These are phyloP conservation scores for Passer domesticus DNA, from an alignment of 2,113 vertebrate genomes.

Conservation along the genomic window DNA sequence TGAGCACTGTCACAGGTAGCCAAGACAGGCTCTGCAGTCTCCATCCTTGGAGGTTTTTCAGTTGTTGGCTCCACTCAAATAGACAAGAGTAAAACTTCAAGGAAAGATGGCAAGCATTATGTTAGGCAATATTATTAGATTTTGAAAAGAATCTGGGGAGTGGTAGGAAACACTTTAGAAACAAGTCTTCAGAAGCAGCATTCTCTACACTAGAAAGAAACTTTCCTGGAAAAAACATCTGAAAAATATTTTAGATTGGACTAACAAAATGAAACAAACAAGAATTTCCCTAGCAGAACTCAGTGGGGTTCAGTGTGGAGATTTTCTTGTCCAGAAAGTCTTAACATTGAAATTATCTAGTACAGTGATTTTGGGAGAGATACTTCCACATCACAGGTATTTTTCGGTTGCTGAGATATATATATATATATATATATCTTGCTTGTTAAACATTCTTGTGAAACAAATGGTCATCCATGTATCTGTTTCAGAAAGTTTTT, in stretches of 20 bases:
- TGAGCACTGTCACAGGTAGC: rapidly evolving
- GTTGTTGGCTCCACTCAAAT: not conserved
- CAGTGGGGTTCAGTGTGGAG: not conserved
- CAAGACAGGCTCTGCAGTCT: not conserved
- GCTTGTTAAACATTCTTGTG: not conserved
- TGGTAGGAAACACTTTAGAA: not conserved
- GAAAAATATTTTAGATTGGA: not conserved
- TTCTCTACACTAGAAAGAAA: not conserved
- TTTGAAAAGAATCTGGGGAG: not conserved
- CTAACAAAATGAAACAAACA: not conserved
- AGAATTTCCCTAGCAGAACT: not conserved
- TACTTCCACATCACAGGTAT: not conserved
- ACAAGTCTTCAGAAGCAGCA: not conserved
- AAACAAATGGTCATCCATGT: not conserved
- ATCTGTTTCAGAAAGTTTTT: not conserved
- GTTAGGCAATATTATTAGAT: not conserved
- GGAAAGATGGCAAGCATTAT: not conserved
- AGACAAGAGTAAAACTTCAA: not conserved
- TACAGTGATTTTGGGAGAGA: not conserved
- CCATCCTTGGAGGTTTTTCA: not conserved
- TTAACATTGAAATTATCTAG: not conserved
- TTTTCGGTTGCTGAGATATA: not conserved
- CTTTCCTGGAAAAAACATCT: not conserved
- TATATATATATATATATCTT: not conserved
- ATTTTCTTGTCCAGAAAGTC: not conserved